These are phyloP conservation scores for Lichenostomus cassidix DNA, from an alignment of 2,113 vertebrate genomes.

Conservation along the genomic window DNA sequence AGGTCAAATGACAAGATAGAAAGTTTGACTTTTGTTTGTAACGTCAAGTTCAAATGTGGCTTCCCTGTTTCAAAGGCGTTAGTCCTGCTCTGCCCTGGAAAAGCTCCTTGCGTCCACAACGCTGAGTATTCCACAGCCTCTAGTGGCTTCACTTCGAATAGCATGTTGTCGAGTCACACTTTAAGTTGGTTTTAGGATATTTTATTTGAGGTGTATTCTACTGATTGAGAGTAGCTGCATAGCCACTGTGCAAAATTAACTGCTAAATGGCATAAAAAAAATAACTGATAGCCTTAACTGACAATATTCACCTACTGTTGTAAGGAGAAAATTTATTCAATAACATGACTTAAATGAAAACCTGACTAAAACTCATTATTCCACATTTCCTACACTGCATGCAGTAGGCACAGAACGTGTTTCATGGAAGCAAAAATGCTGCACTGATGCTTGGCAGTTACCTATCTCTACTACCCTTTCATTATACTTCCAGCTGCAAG, in stretches of 20 bases:
- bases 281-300: background rate
- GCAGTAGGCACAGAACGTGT: background rate
- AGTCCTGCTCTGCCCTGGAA: background rate
- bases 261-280: background rate
- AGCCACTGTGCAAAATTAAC: background rate
- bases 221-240: background rate
- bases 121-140: constrained; percentile 58
- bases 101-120: background rate
- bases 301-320: background rate
- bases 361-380: background rate
- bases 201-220: background rate
- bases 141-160: constrained; percentile 54
- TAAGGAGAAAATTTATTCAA: background rate
- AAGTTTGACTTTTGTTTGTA: background rate
- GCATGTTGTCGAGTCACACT: background rate
- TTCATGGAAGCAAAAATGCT: background rate
- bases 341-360: background rate
- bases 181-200: background rate
- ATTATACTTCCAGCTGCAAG: background rate
- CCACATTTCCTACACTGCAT: background rate
- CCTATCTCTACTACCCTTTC: background rate
- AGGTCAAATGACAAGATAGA: background rate
- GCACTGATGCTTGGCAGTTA: background rate
- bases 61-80: background rate
- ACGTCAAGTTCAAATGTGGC: background rate